Conservation (phyloP, 2,113 vertebrate genomes). For the Aspidoscelis tigris region DNA sequence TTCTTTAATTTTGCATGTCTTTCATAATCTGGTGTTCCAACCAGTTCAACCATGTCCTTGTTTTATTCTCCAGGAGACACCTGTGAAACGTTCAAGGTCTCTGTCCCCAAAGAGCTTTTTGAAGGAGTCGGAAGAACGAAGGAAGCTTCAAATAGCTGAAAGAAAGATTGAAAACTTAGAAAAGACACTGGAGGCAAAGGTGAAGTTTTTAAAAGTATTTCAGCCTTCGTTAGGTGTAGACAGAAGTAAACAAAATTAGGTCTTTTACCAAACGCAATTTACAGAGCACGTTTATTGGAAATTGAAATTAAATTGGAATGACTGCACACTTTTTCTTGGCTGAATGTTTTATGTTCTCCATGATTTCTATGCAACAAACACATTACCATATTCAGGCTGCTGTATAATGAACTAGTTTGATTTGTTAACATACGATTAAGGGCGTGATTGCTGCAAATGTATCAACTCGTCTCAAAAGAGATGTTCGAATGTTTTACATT, state of each 20-base stretch:
- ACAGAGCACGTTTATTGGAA: conserved; percentile 32
- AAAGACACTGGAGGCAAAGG: conserved; percentile 85
- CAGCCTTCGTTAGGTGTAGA: conserved; percentile 57
- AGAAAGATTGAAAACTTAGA: conserved; percentile 85
- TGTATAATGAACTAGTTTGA: background rate
- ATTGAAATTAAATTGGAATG: conserved; percentile 39
- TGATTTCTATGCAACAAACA: background rate
- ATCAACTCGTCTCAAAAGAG: background rate
- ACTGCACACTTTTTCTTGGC: conserved; percentile 4
- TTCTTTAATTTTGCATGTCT: conserved; percentile 94
- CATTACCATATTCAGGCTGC: conserved; percentile 19
- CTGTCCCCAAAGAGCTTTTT: conserved; percentile 87
- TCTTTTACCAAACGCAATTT: conserved; percentile 58
- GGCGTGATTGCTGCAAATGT: background rate
- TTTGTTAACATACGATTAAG: conserved; percentile 20
- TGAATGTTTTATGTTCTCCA: conserved; percentile 42
- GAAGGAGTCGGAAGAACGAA: conserved; percentile 72
- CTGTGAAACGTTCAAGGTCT: conserved; percentile 93
- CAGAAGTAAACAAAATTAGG: conserved; percentile 61
- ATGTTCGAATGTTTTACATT: background rate
- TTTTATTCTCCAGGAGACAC: conserved; percentile 87
- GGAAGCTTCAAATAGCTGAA: conserved; percentile 78
- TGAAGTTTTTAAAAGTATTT: conserved; percentile 69
- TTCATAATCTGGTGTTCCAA: conserved; percentile 83
- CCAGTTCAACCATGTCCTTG: conserved; percentile 86